Conservation (phyloP, 2,113 vertebrate genomes). For the Lasiurus borealis region DNA sequence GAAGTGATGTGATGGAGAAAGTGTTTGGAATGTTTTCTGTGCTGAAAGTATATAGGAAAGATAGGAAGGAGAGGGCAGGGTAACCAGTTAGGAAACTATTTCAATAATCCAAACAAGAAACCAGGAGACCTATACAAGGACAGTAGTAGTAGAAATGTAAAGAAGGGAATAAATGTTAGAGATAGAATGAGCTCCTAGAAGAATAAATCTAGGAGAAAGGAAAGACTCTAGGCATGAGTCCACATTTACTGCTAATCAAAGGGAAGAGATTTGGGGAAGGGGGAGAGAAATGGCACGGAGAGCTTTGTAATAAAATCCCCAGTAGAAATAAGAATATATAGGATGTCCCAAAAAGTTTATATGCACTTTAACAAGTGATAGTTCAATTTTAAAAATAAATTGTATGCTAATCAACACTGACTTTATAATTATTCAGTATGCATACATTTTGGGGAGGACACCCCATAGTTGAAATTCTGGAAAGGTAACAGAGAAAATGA, state of each 20-base stretch:
- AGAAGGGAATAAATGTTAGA: neutral
- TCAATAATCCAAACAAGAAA: slow-evolving; percentile 37
- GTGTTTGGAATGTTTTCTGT: neutral
- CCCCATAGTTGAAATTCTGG: neutral
- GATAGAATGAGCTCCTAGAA: neutral
- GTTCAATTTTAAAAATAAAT: no score
- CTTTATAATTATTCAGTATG: no score
- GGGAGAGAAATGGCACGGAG: neutral
- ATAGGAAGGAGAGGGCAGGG: neutral
- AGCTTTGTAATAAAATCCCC: slow-evolving; percentile 15
- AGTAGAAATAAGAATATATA: slow-evolving; percentile 27
- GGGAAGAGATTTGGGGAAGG: neutral
- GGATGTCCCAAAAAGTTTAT: no score
- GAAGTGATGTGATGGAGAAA: neutral
- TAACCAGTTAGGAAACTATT: neutral
- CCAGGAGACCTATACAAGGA: neutral
- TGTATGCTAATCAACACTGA: no score
- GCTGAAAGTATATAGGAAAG: neutral
- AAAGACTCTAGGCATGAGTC: neutral
- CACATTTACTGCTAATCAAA: neutral
- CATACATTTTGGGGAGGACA: no score
- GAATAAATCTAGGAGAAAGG: neutral
- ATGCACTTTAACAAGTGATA: no score
- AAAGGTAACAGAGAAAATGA: slow-evolving; percentile 29
- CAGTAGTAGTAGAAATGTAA: neutral